Evolutionary conservation across 2,888 invertebrate species (phyloP), one percentile per base, ranked within the genome.

Genomic region (Agrotis ipsilon): DNA sequence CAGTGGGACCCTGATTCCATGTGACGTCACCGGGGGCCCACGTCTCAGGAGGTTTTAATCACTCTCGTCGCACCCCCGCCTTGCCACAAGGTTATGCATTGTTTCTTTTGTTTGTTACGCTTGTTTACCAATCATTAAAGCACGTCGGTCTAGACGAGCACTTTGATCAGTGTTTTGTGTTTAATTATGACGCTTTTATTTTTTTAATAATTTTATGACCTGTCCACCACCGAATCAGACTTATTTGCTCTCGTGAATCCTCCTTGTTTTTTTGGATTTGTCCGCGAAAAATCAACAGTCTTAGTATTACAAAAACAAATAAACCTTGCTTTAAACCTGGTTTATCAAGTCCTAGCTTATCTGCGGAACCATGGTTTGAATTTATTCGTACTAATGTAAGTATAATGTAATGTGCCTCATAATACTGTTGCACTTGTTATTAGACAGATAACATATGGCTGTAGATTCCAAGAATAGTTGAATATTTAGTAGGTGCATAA

Each of bases 1-100:
- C 88, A 90, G 74, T 96, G 96, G 96, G 92, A 96, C 83, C 94
- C 93, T 54, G 91, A 90, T 79, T 91, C 94, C 78, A 89, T 95
- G 92, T 88, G 83, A 86, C 84, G 78, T 79, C 84, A 71, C 71
- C 67, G 49, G 16, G 46, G 61, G 57, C 68, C 69, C 78, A 78
- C 75, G 70, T 58, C 72, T 81, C 79, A 81, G 81, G 80, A 83
- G 72, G 72, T 78, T 81, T 80, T 87, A 86, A 87, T 86, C 84
- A 86, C 82, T 78, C 73, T 79, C 77, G 70, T 80, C 80, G 80
- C 87, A 82, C 88, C 80, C 81, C 68, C 86, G 67, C 81, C 83
- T 72, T 86, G 67, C 80, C 69, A 79, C 80, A 90, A 92, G 91
- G 91, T 90, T 88, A 88, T 68, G 70, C 86, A 86, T 87, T 86